Evolutionary conservation across 2,888 invertebrate species (phyloP).

Genomic region (Chaetogeoica ovagalla): DNA sequence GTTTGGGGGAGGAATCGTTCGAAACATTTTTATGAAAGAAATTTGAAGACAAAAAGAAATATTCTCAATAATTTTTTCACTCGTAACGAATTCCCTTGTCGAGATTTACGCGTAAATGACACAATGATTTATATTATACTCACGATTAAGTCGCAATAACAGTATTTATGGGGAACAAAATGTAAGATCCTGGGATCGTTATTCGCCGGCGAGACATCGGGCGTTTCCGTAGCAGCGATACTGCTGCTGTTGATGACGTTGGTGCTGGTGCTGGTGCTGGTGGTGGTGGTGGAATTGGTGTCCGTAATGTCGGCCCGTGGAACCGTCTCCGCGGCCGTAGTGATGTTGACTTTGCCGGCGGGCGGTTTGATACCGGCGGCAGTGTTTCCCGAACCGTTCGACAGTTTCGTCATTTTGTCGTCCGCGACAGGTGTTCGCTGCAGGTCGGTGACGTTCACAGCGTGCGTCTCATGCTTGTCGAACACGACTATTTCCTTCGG

Average conservation of each 20-base stretch:
- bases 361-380: background rate
- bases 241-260: background rate
- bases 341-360: background rate
- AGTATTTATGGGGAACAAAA: constrained; percentile 44
- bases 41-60: no score
- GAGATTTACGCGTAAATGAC: no score
- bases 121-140: constrained; percentile 9
- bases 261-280: background rate
- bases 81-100: no score
- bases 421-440: background rate
- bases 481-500: constrained; percentile 5
- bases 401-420: background rate
- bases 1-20: no score
- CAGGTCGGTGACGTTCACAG: no score
- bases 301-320: background rate
- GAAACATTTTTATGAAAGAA: no score
- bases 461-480: background rate
- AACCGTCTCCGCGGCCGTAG: background rate
- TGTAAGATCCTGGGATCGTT: background rate
- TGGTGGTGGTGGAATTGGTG: no score
- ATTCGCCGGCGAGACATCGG: background rate
- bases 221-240: background rate
- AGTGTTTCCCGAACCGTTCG: background rate
- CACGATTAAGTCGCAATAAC: constrained; percentile 39
- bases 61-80: no score